Evolutionary conservation across 2,888 invertebrate species (phyloP).

Genomic region (Clistopyga incitator): DNA sequence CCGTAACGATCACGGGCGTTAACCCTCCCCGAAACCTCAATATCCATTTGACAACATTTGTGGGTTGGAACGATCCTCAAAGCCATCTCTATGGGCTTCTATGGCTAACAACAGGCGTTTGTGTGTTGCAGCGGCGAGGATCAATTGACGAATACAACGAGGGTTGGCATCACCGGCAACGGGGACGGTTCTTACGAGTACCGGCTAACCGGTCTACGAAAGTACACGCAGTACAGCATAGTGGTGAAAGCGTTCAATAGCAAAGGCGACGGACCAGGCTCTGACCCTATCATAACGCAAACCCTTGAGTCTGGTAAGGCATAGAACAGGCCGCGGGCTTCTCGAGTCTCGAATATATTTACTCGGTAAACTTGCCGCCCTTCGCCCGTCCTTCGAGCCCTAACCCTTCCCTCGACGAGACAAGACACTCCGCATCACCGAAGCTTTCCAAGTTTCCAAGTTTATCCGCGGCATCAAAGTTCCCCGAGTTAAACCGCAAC

Average conservation of each 20-base stretch:
- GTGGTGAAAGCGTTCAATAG: conserved; percentile 95
- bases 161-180: conserved; percentile 83
- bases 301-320: conserved; percentile 92
- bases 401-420: conserved; percentile 14
- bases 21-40: not conserved
- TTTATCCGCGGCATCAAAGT: conserved; percentile 5
- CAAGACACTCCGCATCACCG: conserved; percentile 32
- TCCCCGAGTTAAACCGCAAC: conserved; percentile 20
- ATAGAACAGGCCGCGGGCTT: conserved; percentile 15
- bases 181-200: conserved; percentile 85
- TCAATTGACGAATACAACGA: conserved; percentile 78
- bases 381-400: conserved; percentile 30
- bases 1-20: not conserved
- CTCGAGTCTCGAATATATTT: conserved; percentile 59
- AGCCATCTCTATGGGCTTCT: not conserved
- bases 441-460: conserved; percentile 36
- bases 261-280: conserved; percentile 93
- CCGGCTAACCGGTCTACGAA: conserved; percentile 89
- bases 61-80: not conserved
- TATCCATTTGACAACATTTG: not conserved
- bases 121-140: conserved; percentile 75
- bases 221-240: conserved; percentile 92
- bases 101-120: not conserved
- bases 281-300: conserved; percentile 91
- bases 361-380: conserved; percentile 59